These are phyloP conservation scores for Alcedo quadribrachys DNA, from an alignment of 2,797 vertebrate genomes.

Conservation along the genomic window DNA sequence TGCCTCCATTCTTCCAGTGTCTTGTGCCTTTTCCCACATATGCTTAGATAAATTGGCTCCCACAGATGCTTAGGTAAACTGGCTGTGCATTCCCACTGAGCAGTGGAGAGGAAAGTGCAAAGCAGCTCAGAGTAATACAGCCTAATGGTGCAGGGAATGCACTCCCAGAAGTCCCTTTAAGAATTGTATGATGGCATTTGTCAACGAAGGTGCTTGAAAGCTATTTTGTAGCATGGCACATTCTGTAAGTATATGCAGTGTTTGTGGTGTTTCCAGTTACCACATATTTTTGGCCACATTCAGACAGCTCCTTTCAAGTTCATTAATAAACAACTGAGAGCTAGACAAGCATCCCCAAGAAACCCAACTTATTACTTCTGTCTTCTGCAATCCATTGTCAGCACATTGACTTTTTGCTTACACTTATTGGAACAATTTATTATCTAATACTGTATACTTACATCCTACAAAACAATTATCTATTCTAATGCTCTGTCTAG, in stretches of 20 bases:
- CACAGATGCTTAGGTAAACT: neutral
- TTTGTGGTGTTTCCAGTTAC: neutral
- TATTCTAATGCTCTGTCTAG: conserved; percentile 49
- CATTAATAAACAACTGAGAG: conserved; percentile 3
- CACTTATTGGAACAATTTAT: neutral
- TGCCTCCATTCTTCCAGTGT: neutral
- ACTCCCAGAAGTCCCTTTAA: neutral
- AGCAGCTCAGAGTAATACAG: neutral
- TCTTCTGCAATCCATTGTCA: conserved; percentile 23
- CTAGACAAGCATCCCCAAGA: neutral
- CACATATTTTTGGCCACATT: neutral
- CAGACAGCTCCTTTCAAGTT: conserved; percentile 3
- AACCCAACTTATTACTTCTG: neutral
- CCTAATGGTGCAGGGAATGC: neutral
- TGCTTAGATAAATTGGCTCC: neutral
- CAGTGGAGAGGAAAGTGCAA: neutral
- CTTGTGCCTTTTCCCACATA: neutral
- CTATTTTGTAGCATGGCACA: neutral
- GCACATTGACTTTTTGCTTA: conserved; percentile 30
- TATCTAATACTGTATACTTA: conserved; percentile 45
- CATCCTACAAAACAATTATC: conserved; percentile 21
- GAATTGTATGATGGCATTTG: neutral
- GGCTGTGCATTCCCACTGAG: neutral
- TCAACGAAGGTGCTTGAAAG: neutral
- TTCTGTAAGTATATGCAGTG: neutral